Evolutionary conservation across 2,113 vertebrate species (phyloP).

Genomic region (Paradoxurus hermaphroditus): DNA sequence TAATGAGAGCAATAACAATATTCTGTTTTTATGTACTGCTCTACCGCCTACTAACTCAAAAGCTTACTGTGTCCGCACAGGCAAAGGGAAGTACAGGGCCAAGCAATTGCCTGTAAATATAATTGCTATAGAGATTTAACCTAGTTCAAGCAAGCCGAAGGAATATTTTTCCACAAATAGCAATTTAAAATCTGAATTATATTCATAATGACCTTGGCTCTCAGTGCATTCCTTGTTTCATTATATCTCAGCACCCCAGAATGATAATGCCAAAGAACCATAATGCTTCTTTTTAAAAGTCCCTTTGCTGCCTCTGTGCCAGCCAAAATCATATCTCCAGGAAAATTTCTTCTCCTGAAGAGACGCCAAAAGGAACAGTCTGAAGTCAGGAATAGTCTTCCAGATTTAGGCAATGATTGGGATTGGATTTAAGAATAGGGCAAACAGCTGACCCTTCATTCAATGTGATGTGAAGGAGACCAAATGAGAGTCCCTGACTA

Average conservation of each 20-base stretch:
- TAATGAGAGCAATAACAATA: constrained; percentile 69
- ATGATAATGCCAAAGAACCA: constrained; percentile 42
- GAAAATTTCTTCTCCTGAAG: constrained; percentile 23
- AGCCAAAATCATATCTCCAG: constrained; percentile 28
- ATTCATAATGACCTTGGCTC: constrained; percentile 67
- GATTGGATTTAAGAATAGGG: not conserved
- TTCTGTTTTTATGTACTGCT: constrained; percentile 34
- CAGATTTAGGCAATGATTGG: not conserved
- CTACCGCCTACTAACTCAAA: constrained; percentile 42
- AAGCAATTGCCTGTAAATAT: constrained; percentile 31
- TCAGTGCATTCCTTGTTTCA: constrained; percentile 35
- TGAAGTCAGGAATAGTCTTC: not conserved
- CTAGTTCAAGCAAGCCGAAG: constrained; percentile 32
- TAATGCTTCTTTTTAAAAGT: constrained; percentile 40
- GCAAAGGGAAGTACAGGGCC: constrained; percentile 1
- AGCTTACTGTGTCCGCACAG: not conserved
- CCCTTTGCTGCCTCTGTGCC: constrained; percentile 21
- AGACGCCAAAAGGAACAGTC: not conserved
- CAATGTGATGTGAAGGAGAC: not conserved
- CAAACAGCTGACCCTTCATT: not conserved
- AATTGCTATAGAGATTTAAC: constrained; percentile 60
- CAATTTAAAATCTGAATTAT: constrained; percentile 67
- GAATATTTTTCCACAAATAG: constrained; percentile 62
- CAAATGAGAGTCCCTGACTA: not conserved
- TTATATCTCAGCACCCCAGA: constrained; percentile 50